Conservation (phyloP, 2,888 invertebrate genomes). For the Aplocera efformata region DNA sequence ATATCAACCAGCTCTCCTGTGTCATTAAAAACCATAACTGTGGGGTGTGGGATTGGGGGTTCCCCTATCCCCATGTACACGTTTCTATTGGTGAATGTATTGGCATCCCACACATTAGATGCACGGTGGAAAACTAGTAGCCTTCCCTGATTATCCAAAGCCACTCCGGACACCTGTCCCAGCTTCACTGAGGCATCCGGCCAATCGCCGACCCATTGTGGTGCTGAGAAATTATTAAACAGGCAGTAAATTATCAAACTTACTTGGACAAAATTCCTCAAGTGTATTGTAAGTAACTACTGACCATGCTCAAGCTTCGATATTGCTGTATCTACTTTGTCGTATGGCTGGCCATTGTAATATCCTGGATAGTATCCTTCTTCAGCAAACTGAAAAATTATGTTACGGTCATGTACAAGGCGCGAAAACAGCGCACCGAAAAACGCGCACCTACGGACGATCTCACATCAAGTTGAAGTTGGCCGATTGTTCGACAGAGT, state of each 20-base stretch:
- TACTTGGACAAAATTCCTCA: no score
- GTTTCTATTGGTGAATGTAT: constrained; percentile 81
- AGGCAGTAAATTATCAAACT: no score
- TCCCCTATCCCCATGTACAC: constrained; percentile 74
- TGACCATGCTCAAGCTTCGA: constrained; percentile 52
- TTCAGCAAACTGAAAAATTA: constrained; percentile 45
- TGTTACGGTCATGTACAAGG: no score
- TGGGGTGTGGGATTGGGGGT: constrained; percentile 82
- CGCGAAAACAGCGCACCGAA: no score
- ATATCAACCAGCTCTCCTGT: constrained; percentile 81
- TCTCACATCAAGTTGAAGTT: no score
- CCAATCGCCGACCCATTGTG: constrained; percentile 79
- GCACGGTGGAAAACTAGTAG: constrained; percentile 92
- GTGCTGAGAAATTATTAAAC: constrained; percentile 52
- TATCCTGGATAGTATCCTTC: constrained; percentile 52
- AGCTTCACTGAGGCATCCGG: constrained; percentile 72
- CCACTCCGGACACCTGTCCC: constrained; percentile 91
- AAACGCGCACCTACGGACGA: no score
- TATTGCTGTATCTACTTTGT: constrained; percentile 24
- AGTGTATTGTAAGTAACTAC: constrained; percentile 23
- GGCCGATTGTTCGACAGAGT: no score
- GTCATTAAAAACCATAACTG: constrained; percentile 83
- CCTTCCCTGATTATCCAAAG: constrained; percentile 86
- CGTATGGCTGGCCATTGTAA: constrained; percentile 28
- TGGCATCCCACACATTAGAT: constrained; percentile 81